Conservation (phyloP, 2,888 invertebrate genomes). For the Theodoxus fluviatilis region DNA sequence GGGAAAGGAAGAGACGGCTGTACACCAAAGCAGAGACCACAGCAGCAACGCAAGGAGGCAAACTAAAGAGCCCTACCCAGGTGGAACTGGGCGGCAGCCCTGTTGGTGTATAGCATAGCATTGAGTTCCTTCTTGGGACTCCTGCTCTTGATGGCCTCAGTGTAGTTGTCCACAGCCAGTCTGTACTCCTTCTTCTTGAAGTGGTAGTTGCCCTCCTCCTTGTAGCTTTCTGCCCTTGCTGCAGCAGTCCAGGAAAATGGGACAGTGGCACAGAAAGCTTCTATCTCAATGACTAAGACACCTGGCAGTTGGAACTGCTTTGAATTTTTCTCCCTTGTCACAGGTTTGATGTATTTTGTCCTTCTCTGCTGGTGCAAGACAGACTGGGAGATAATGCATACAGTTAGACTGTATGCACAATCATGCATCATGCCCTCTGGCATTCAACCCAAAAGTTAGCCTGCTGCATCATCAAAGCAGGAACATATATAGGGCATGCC, state of each 20-base stretch:
- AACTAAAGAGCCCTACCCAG: slow-evolving; percentile 73
- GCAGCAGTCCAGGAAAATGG: slow-evolving; percentile 24
- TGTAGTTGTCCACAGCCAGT: slow-evolving; percentile 81
- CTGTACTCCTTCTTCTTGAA: slow-evolving; percentile 93
- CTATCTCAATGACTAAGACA: neutral
- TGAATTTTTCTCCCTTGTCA: too few species aligned
- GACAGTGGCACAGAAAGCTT: neutral
- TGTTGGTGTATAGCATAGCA: slow-evolving; percentile 86
- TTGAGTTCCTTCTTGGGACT: slow-evolving; percentile 77
- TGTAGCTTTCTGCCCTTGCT: slow-evolving; percentile 87
- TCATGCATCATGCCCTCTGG: neutral
- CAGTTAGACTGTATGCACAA: neutral
- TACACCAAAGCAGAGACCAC: too few species aligned
- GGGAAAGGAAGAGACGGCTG: too few species aligned
- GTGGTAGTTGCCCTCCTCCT: slow-evolving; percentile 95
- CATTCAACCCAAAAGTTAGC: too few species aligned
- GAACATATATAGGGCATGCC: too few species aligned
- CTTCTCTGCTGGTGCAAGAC: too few species aligned
- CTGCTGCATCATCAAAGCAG: too few species aligned
- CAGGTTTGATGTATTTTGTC: too few species aligned
- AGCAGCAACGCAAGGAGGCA: too few species aligned
- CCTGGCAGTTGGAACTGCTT: too few species aligned
- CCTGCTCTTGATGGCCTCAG: slow-evolving; percentile 84
- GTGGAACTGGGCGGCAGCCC: slow-evolving; percentile 87
- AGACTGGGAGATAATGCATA: neutral